phyloP scores from a whole-genome alignment of 1,140 invertebrate species.

The Atopsyche davidsoni region DNA sequence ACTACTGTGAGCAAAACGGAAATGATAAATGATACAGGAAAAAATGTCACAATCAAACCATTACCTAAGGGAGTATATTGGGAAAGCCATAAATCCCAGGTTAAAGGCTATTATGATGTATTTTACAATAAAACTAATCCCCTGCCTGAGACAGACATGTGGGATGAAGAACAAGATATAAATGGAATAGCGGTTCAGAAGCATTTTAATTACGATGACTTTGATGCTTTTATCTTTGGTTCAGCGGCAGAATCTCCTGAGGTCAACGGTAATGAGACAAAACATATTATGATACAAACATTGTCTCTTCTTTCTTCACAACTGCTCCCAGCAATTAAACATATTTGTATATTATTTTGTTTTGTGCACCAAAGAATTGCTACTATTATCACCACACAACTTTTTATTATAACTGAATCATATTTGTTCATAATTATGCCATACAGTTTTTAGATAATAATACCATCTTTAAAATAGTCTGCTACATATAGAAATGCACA shows the following conservation, averaged over 20 bases:
- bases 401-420: too few species aligned
- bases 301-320: constrained; percentile 26
- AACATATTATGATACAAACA: constrained; percentile 25
- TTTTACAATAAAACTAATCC: constrained; percentile 23
- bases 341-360: too few species aligned
- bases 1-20: constrained; percentile 14
- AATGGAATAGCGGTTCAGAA: constrained; percentile 10
- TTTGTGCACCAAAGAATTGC: too few species aligned
- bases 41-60: constrained; percentile 3
- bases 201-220: constrained; percentile 24
- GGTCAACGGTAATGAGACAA: constrained; percentile 27
- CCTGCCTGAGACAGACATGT: constrained; percentile 12
- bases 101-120: constrained; percentile 22
- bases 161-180: constrained; percentile 19
- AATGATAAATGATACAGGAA: neutral
- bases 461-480: too few species aligned
- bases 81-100: constrained; percentile 22
- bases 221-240: constrained; percentile 19
- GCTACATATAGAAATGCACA: too few species aligned
- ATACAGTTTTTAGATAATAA: too few species aligned
- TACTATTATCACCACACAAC: too few species aligned
- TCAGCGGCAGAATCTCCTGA: constrained; percentile 10
- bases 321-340: constrained; percentile 15
- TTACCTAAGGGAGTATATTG: constrained; percentile 25
- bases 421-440: too few species aligned